Conservation (phyloP, 2,113 vertebrate genomes). For the Salminus brasiliensis region DNA sequence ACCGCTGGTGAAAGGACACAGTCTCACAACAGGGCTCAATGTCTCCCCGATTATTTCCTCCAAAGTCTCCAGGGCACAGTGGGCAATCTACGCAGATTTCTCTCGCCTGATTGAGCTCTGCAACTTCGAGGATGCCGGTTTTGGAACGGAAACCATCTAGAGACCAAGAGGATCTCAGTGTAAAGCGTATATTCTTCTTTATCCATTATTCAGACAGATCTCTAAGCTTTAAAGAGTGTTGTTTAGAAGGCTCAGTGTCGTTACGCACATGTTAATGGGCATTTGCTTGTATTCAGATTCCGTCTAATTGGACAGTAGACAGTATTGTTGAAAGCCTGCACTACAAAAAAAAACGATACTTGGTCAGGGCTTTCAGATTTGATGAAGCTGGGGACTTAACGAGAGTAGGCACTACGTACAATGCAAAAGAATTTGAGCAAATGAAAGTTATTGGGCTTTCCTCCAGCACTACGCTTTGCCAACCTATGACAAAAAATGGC, state of each 20-base stretch:
- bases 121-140: conserved; percentile 69
- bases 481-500: not conserved
- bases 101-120: conserved; percentile 33
- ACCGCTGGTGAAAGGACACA: not conserved
- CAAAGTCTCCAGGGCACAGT: conserved; percentile 37
- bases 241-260: not conserved
- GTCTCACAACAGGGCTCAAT: not conserved
- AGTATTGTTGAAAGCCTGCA: not conserved
- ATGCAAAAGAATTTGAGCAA: too few species aligned
- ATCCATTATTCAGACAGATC: not conserved
- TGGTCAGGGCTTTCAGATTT: not conserved
- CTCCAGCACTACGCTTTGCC: not conserved
- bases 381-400: not conserved
- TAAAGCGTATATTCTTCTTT: conserved; percentile 60
- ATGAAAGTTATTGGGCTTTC: not conserved
- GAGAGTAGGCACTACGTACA: not conserved
- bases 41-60: conserved; percentile 29
- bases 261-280: not conserved
- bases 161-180: conserved; percentile 59
- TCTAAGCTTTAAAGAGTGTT: not conserved
- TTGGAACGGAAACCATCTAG: conserved; percentile 64
- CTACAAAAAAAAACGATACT: not conserved
- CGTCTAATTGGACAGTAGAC: not conserved
- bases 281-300: not conserved
- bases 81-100: conserved; percentile 15